Conservation (phyloP, 1,140 invertebrate genomes). For the Aphis craccivora region DNA sequence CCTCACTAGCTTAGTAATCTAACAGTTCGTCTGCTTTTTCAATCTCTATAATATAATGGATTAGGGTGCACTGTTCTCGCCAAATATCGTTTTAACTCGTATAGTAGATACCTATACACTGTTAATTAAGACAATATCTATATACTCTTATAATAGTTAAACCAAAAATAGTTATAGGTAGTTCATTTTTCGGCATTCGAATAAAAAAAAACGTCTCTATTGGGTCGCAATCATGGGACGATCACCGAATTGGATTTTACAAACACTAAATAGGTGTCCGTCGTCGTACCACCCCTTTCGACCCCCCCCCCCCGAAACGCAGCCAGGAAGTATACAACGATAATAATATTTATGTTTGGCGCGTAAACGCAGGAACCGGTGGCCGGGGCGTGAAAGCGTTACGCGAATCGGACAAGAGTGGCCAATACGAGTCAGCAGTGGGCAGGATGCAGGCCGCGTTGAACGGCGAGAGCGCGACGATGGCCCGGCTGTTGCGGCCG, state of each 20-base stretch:
- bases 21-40: no score
- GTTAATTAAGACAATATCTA: no score
- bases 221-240: neutral
- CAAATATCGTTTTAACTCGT: no score
- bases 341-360: neutral
- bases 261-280: neutral
- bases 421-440: neutral
- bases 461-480: neutral
- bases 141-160: no score
- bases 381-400: slow-evolving; percentile 19
- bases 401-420: neutral
- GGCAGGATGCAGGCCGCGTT: neutral
- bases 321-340: neutral
- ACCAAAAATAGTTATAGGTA: no score
- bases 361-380: neutral
- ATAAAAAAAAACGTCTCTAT: neutral
- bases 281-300: neutral
- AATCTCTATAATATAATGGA: no score
- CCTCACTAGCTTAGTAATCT: no score
- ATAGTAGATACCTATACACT: no score
- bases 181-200: neutral
- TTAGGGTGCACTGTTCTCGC: no score
- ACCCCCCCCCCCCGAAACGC: neutral
- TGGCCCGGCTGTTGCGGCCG: slow-evolving; percentile 40
- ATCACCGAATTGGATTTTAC: neutral